phyloP scores from a whole-genome alignment of 2,113 vertebrate species.

The Corythoichthys intestinalis region DNA sequence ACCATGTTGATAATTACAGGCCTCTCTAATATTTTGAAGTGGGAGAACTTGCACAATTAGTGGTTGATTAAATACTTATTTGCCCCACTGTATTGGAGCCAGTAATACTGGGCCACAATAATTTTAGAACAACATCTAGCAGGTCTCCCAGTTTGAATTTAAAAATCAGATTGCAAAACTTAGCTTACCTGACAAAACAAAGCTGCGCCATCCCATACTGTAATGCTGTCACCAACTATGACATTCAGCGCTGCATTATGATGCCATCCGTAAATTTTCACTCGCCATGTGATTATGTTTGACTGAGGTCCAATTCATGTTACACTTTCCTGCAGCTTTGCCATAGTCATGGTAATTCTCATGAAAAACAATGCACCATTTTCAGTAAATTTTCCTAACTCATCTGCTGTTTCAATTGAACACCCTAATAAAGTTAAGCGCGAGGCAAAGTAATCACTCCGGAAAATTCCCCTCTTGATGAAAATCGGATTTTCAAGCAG shows the following conservation, averaged over 20 bases:
- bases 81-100: too few relatives aligned
- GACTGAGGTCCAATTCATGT: background rate
- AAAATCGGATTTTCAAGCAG: slow-evolving; percentile 39
- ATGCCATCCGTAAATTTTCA: background rate
- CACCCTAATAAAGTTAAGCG: slow-evolving; percentile 23
- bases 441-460: slow-evolving; percentile 36
- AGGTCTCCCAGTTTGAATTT: too few relatives aligned
- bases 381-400: slow-evolving; percentile 29
- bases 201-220: background rate
- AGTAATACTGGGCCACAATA: too few relatives aligned
- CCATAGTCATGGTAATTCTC: slow-evolving; percentile 46
- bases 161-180: background rate
- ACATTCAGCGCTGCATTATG: background rate
- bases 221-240: background rate
- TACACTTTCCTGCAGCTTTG: slow-evolving; percentile 27
- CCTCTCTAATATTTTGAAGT: too few relatives aligned
- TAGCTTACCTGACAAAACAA: background rate
- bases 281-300: background rate
- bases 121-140: too few relatives aligned
- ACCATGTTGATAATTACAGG: too few relatives aligned
- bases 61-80: too few relatives aligned
- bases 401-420: slow-evolving; percentile 25
- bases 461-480: slow-evolving; percentile 39
- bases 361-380: slow-evolving; percentile 54
- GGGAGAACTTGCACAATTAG: too few relatives aligned